Evolutionary conservation across 2,888 invertebrate genomes (phyloP).

Genomic region (Drosophila quinaria): DNA sequence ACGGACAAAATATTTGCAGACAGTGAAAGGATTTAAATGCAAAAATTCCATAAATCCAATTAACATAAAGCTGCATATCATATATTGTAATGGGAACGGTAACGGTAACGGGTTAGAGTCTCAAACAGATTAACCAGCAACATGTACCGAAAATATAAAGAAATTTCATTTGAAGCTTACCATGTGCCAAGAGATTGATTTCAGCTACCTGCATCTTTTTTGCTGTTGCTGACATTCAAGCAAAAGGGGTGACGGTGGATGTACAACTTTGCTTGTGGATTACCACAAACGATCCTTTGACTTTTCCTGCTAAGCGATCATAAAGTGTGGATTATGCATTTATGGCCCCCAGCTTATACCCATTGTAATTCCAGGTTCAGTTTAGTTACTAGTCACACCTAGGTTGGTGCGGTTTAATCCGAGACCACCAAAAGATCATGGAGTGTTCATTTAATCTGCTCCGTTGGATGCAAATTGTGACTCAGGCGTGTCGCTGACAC

Average conservation of each 20-base stretch:
- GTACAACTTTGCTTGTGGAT: conserved; percentile 64
- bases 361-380: conserved; percentile 39
- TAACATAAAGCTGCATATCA: conserved; percentile 79
- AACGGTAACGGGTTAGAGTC: conserved; percentile 49
- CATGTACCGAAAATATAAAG: conserved; percentile 25
- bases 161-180: conserved; percentile 59
- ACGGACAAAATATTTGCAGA: conserved; percentile 83
- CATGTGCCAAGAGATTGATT: background rate
- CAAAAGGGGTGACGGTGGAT: conserved; percentile 48
- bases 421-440: conserved; percentile 67
- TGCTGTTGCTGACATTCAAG: conserved; percentile 9
- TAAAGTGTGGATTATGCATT: conserved; percentile 79
- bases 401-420: conserved; percentile 78
- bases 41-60: conserved; percentile 83
- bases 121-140: conserved; percentile 16
- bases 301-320: conserved; percentile 83
- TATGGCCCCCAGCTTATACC: conserved; percentile 60
- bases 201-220: conserved; percentile 21
- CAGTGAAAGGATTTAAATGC: conserved; percentile 79
- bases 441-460: conserved; percentile 58
- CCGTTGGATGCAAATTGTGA: conserved; percentile 51
- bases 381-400: conserved; percentile 25
- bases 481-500: conserved; percentile 41
- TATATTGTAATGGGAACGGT: conserved; percentile 14
- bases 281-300: conserved; percentile 81